Percentiles rank a stretch among this genome's conserved stretches.
Conservation (phyloP, 2,797 vertebrate genomes). For the Protonibea diacanthus region DNA sequence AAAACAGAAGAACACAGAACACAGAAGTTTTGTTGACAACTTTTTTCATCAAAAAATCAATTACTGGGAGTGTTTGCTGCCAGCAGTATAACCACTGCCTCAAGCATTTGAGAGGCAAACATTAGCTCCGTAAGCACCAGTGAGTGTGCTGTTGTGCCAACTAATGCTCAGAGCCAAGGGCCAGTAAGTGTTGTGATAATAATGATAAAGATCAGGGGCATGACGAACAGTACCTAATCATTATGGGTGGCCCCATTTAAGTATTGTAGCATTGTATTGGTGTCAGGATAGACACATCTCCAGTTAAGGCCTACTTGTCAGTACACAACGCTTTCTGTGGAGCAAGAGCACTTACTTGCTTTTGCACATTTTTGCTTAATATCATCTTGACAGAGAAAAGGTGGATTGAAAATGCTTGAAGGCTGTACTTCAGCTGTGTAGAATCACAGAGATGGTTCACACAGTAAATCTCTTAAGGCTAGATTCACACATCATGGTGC, state of each 20-base stretch:
- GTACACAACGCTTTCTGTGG: background rate
- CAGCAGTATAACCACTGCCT: constrained; percentile 18
- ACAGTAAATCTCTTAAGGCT: constrained; percentile 11
- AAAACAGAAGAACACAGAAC: background rate
- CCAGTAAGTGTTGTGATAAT: constrained; percentile 33
- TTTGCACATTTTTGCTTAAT: constrained; percentile 18
- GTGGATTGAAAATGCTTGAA: constrained; percentile 14
- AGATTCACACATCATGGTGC: background rate
- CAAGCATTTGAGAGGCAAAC: constrained; percentile 21
- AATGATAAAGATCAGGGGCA: constrained; percentile 34
- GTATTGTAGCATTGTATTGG: constrained; percentile 16
- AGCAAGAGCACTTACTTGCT: constrained; percentile 24
- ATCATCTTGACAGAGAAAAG: constrained; percentile 12
- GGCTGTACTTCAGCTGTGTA: constrained; percentile 8
- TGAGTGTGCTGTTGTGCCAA: constrained; percentile 28
- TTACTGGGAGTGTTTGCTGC: constrained; percentile 37
- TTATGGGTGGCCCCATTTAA: constrained; percentile 33
- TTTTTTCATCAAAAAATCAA: constrained; percentile 42
- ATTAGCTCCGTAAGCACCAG: constrained; percentile 8
- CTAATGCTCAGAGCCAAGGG: constrained; percentile 35
- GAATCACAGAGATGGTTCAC: constrained; percentile 12
- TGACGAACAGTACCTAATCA: constrained; percentile 28
- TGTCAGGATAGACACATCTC: constrained; percentile 36
- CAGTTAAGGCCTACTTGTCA: constrained; percentile 19
- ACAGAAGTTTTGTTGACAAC: constrained; percentile 23